Evolutionary conservation across 2,797 vertebrate genomes (phyloP).

Genomic region (Girardinus metallicus): DNA sequence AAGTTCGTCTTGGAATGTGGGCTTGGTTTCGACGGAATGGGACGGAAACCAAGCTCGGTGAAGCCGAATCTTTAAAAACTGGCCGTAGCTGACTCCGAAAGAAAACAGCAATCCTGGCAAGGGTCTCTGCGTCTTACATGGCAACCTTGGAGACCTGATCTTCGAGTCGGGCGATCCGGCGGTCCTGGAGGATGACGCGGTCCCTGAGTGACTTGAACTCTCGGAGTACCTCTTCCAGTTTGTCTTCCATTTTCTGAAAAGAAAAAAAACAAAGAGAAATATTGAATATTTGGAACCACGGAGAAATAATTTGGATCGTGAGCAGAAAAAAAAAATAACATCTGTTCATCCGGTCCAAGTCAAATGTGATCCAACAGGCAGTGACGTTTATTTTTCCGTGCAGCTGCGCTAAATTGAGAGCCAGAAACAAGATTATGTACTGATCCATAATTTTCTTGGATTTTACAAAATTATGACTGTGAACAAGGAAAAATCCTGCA

Average conservation of each 20-base stretch:
- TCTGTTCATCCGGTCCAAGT: slow-evolving; percentile 7
- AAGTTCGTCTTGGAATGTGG: slow-evolving; percentile 87
- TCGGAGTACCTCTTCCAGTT: slow-evolving; percentile 95
- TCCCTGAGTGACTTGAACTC: slow-evolving; percentile 97
- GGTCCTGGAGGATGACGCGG: slow-evolving; percentile 92
- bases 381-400: slow-evolving; percentile 27
- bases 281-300: background rate
- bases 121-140: slow-evolving; percentile 77
- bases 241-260: slow-evolving; percentile 91
- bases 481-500: slow-evolving; percentile 28
- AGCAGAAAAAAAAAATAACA: background rate
- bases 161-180: slow-evolving; percentile 95
- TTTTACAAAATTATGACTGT: slow-evolving; percentile 48
- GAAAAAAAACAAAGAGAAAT: background rate
- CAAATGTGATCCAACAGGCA: background rate
- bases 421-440: slow-evolving; percentile 47
- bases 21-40: slow-evolving; percentile 70
- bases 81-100: slow-evolving; percentile 73
- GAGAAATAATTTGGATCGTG: background rate
- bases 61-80: slow-evolving; percentile 73
- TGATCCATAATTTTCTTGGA: slow-evolving; percentile 53
- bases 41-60: slow-evolving; percentile 73
- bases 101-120: slow-evolving; percentile 41
- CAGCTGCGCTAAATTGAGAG: slow-evolving; percentile 32
- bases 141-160: slow-evolving; percentile 93